These are phyloP conservation scores for Pasiphila rectangulata DNA, from an alignment of 2,888 invertebrate species.

Conservation along the genomic window DNA sequence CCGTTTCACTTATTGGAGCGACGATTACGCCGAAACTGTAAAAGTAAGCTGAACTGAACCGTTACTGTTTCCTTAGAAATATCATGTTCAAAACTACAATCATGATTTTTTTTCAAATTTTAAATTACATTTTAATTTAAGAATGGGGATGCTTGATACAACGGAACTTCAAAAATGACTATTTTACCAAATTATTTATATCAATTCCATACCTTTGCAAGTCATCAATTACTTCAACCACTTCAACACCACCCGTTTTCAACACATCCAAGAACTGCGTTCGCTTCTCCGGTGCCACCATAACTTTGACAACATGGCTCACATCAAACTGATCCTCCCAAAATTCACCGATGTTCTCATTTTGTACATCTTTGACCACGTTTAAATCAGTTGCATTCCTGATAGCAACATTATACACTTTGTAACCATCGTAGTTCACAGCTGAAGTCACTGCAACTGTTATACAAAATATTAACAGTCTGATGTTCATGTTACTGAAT, in stretches of 20 bases:
- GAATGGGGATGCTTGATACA: too few relatives aligned
- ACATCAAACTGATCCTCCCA: slow-evolving; percentile 57
- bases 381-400: slow-evolving; percentile 66
- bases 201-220: slow-evolving; percentile 58
- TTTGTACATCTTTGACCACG: slow-evolving; percentile 67
- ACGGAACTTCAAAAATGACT: too few relatives aligned
- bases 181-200: too few relatives aligned
- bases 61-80: too few relatives aligned
- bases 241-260: slow-evolving; percentile 36
- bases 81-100: too few relatives aligned
- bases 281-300: slow-evolving; percentile 52
- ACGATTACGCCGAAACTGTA: too few relatives aligned
- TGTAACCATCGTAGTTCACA: slow-evolving; percentile 77
- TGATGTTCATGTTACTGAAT: slow-evolving; percentile 39
- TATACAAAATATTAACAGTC: slow-evolving; percentile 34
- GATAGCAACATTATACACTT: slow-evolving; percentile 80
- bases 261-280: slow-evolving; percentile 40
- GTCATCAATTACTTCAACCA: slow-evolving; percentile 47
- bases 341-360: slow-evolving; percentile 53
- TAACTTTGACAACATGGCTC: slow-evolving; percentile 55
- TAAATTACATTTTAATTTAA: too few relatives aligned
- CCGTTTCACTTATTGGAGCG: too few relatives aligned
- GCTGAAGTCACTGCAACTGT: slow-evolving; percentile 27
- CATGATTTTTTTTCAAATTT: too few relatives aligned
- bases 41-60: too few relatives aligned